Evolutionary conservation across 1,140 invertebrate species (phyloP), one percentile per base, ranked within the genome.

Genomic region (Hypsibius dujardini): DNA sequence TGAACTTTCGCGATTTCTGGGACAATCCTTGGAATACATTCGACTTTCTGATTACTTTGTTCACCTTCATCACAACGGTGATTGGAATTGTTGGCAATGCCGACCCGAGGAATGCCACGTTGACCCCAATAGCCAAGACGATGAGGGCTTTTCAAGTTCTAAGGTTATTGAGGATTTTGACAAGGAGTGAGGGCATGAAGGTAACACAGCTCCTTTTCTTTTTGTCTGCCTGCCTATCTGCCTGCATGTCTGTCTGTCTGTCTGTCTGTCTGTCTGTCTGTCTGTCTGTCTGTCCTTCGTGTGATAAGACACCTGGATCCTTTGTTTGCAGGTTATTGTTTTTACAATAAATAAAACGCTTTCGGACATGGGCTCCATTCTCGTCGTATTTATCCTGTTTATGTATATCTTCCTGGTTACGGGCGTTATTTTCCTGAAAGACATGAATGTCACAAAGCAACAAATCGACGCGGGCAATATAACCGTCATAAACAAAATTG

Each of bases 1-100:
- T 76, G 69, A 71, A 75, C 67, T 77, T 77, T 67, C 62, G 56
- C 1, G 67, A 40, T 12, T 77, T 77, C 59, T 77, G 76, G 76
- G 40, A n/a, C 0, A 77, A 76, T 42, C 69, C 72, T 47, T 77
- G 76, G 76, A 77, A 77, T 69, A 74, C 75, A 15, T 76, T 76
- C 59, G 75, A 76, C 70, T 75, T 76, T 70, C 28, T 73, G 7
- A 71, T 75, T 40, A 76, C 75, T 1, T 3, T 74, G 72, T 75
- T 67, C 42, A 67, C 74, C 15, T 71, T 75, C 46, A 45, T 73
- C 46, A 72, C 75, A 46, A 73, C 75, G n/a, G 14, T 74, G 1
- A 47, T 75, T 28, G 46, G 67, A 3, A 45, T 73, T 15, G 59
- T 42, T 1, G 47, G 47, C 47, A 40, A 45, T 69, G 14, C 50